phyloP scores from a whole-genome alignment of 2,888 invertebrate genomes.

The Metopia argyrocephala region DNA sequence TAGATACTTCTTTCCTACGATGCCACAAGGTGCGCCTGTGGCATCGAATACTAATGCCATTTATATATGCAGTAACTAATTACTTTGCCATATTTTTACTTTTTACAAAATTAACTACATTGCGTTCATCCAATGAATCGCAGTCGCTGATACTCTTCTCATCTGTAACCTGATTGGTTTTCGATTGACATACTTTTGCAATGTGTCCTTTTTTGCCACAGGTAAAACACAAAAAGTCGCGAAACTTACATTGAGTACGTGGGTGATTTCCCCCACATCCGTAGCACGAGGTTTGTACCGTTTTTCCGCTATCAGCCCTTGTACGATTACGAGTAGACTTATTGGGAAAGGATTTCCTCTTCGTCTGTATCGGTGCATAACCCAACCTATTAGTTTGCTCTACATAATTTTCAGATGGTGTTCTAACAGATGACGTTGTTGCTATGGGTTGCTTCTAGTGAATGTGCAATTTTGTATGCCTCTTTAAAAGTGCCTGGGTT shows the following conservation, averaged over 20 bases:
- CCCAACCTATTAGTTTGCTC: constrained; percentile 41
- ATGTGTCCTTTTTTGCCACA: constrained; percentile 8
- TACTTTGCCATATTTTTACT: neutral
- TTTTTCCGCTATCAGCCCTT: too few relatives aligned
- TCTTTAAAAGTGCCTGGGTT: constrained; percentile 40
- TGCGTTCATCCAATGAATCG: neutral
- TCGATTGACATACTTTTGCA: constrained; percentile 5
- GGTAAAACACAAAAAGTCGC: too few relatives aligned
- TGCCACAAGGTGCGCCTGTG: constrained; percentile 27
- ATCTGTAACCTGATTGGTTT: neutral
- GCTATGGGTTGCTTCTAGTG: constrained; percentile 5
- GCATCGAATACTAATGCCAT: constrained; percentile 37
- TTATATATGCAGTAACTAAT: constrained; percentile 18
- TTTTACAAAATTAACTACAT: constrained; percentile 5
- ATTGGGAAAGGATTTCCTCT: too few relatives aligned
- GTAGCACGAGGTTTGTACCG: neutral
- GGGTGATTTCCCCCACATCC: neutral
- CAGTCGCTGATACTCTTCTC: neutral
- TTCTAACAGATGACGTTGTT: neutral
- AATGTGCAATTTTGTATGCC: constrained; percentile 29
- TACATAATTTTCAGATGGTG: neutral
- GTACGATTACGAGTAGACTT: too few relatives aligned
- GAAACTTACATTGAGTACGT: too few relatives aligned
- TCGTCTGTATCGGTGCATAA: too few relatives aligned
- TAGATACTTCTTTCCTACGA: neutral